Conservation (phyloP, 2,888 invertebrate species). For the Cephus runcator region DNA sequence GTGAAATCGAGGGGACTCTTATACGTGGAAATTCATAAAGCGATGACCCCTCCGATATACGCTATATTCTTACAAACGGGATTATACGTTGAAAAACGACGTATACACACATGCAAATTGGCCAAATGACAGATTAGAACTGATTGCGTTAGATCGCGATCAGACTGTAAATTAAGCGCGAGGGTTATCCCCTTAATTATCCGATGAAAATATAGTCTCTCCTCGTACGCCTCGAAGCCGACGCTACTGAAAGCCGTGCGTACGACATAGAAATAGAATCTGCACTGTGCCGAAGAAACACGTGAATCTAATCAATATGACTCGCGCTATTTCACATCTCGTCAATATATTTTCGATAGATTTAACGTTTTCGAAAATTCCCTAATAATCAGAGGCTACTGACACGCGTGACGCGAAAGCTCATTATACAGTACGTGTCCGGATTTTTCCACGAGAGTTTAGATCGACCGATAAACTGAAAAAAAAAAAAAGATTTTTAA, state of each 20-base stretch:
- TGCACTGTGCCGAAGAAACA: too few relatives aligned
- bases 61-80: too few relatives aligned
- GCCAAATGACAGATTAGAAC: conserved; percentile 11
- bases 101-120: not conserved
- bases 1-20: too few relatives aligned
- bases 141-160: conserved; percentile 15
- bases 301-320: too few relatives aligned
- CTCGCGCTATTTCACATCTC: not conserved
- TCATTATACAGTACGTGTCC: not conserved
- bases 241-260: not conserved
- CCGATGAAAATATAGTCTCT: not conserved
- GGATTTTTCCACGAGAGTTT: not conserved
- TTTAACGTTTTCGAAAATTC: not conserved
- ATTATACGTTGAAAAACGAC: not conserved
- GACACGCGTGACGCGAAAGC: not conserved
- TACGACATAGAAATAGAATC: not conserved
- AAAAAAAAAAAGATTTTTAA: too few relatives aligned
- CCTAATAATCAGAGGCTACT: too few relatives aligned
- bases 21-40: too few relatives aligned
- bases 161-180: conserved; percentile 12
- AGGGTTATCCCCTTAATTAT: conserved; percentile 11
- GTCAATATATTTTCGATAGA: not conserved
- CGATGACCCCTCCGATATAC: too few relatives aligned
- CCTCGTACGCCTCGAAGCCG: not conserved
- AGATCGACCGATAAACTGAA: not conserved